A percentile compares a stretch with the other conserved stretches of the same genome.
Conservation (phyloP, 2,888 invertebrate genomes). For the Pherbina coryleti region DNA sequence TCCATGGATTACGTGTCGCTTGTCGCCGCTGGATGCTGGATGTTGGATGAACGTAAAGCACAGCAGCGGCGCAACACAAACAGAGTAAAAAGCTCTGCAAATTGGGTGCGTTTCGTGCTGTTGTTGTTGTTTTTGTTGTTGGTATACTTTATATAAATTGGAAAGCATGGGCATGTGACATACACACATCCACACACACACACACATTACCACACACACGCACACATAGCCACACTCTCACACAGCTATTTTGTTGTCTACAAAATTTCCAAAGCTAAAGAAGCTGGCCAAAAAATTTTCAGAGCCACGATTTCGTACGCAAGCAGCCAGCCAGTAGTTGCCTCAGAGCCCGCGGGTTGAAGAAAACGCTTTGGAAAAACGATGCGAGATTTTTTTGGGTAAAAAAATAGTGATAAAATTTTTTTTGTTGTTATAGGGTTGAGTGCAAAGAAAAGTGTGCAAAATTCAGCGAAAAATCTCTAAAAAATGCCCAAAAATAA, state of each 20-base stretch:
- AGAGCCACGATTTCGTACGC: conserved; percentile 50
- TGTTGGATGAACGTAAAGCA: conserved; percentile 6
- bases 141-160: background rate
- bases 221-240: background rate
- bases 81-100: background rate
- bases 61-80: conserved; percentile 22
- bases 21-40: conserved; percentile 30
- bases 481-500: background rate
- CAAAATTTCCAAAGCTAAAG: background rate
- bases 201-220: background rate
- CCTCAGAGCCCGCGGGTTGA: conserved; percentile 71
- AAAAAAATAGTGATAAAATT: conserved; percentile 20
- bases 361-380: conserved; percentile 69
- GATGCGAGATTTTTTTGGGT: conserved; percentile 59
- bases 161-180: conserved; percentile 9
- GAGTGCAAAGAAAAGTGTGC: conserved; percentile 1
- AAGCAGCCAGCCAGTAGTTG: conserved; percentile 64
- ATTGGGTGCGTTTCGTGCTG: conserved; percentile 46
- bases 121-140: conserved; percentile 34
- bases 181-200: background rate
- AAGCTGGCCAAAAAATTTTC: conserved; percentile 15
- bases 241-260: background rate
- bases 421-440: background rate
- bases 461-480: conserved; percentile 5
- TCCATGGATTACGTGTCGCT: background rate